Evolutionary conservation across 2,888 invertebrate species (phyloP), one percentile per base, ranked within the genome.

Genomic region (Carterocephalus palaemon): DNA sequence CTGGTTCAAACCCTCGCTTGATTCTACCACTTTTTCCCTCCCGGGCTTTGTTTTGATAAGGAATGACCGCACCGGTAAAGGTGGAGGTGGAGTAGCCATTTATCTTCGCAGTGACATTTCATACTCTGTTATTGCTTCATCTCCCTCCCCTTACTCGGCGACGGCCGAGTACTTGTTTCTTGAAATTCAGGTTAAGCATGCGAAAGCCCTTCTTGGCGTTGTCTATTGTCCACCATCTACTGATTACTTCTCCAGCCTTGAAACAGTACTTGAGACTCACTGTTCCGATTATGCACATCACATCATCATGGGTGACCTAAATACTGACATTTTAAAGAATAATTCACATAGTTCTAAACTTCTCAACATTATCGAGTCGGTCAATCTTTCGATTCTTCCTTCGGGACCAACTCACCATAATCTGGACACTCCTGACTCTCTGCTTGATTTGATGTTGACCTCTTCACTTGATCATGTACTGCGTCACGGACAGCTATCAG

Each of bases 81-180:
- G 10, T 10, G 28, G 20, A 12, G 20, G 28, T 13, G 28, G 28
- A 20, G 39, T 39, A 13, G 29, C 39, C 8, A 20, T 39, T 34
- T 29, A 28, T 10, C 28, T 28, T n/a, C n/a, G n/a, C n/a, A n/a
- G n/a, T n/a, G n/a, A n/a, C n/a, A n/a, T n/a, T n/a, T n/a, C n/a
- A n/a, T n/a, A n/a, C n/a, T n/a, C n/a, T n/a, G n/a, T n/a, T n/a
- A n/a, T n/a, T n/a, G n/a, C n/a, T n/a, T n/a, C n/a, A n/a, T n/a
- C n/a, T n/a, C n/a, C n/a, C n/a, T n/a, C n/a, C n/a, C n/a, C n/a
- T n/a, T n/a, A n/a, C n/a, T n/a, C n/a, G n/a, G n/a, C n/a, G n/a
- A n/a, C n/a, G n/a, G n/a, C n/a, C n/a, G n/a, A n/a, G n/a, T n/a
- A n/a, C n/a, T n/a, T n/a, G n/a, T n/a, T n/a, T n/a, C n/a, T n/a